Percentiles rank a stretch among this genome's conserved stretches.
Conservation (phyloP, 2,888 invertebrate species). For the Caenorhabditis afra region DNA sequence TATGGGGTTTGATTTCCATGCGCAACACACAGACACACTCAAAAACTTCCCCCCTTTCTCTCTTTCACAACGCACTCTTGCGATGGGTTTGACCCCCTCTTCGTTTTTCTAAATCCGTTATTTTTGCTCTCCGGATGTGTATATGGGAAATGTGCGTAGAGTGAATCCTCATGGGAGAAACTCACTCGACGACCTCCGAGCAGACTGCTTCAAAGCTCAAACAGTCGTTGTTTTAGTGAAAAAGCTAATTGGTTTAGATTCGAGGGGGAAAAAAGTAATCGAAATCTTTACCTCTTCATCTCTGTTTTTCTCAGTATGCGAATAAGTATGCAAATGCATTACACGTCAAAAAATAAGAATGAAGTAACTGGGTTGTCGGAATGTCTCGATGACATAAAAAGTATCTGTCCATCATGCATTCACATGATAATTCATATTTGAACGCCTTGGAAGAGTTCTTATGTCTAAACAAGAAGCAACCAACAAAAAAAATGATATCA, state of each 20-base stretch:
- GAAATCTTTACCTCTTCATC: conserved; percentile 21
- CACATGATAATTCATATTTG: conserved; percentile 54
- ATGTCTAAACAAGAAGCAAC: no score
- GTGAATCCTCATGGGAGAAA: conserved; percentile 45
- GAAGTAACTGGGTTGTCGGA: conserved; percentile 10
- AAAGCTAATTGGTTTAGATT: background rate
- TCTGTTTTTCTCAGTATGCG: background rate
- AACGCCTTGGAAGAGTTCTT: conserved; percentile 10
- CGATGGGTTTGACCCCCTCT: background rate
- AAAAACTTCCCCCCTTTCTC: no score
- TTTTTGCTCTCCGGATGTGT: conserved; percentile 49
- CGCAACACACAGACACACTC: background rate
- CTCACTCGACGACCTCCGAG: conserved; percentile 40
- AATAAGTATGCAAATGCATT: background rate
- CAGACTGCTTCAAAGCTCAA: conserved; percentile 36
- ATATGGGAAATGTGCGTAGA: conserved; percentile 41
- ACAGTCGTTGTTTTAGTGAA: conserved; percentile 30
- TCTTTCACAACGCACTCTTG: no score
- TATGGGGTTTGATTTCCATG: conserved; percentile 52
- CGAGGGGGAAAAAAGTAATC: background rate
- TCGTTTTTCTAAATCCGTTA: conserved; percentile 43
- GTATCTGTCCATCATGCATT: conserved; percentile 35
- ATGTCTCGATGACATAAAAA: conserved; percentile 15
- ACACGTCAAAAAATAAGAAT: no score
- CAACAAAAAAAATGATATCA: background rate